phyloP scores from a whole-genome alignment of 1,140 invertebrate species.

The Rhopalosiphum maidis region DNA sequence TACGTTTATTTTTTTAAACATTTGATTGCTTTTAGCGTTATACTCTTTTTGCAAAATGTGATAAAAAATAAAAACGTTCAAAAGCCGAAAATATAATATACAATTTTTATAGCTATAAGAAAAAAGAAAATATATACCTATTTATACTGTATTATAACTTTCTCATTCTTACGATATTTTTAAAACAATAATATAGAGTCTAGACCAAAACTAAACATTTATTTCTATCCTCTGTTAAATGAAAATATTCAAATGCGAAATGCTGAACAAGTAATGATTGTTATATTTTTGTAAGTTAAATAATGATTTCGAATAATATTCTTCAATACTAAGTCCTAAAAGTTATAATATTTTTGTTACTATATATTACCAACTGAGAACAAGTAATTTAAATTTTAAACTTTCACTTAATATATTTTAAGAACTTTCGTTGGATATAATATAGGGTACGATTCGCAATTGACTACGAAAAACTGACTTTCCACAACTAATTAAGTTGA shows the following conservation, averaged over 20 bases:
- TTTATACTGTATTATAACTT: neutral
- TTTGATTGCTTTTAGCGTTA: neutral
- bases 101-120: neutral
- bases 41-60: neutral
- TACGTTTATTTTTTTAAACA: neutral
- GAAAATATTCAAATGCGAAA: neutral
- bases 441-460: neutral
- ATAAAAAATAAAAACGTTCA: neutral
- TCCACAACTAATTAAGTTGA: conserved; percentile 20
- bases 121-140: neutral
- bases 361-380: neutral
- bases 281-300: neutral
- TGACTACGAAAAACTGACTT: conserved; percentile 3
- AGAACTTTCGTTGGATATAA: neutral
- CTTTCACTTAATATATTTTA: conserved; percentile 23
- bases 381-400: conserved; percentile 38
- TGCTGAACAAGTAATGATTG: neutral
- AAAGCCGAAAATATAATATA: neutral
- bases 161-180: neutral
- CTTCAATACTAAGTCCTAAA: neutral
- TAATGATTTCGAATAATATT: conserved; percentile 16
- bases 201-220: neutral
- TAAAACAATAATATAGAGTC: neutral
- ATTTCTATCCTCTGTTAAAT: neutral
- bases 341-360: conserved; percentile 10